Evolutionary conservation across 2,113 vertebrate genomes (phyloP), one percentile per base, ranked within the genome.

Genomic region (Pandion haliaetus): DNA sequence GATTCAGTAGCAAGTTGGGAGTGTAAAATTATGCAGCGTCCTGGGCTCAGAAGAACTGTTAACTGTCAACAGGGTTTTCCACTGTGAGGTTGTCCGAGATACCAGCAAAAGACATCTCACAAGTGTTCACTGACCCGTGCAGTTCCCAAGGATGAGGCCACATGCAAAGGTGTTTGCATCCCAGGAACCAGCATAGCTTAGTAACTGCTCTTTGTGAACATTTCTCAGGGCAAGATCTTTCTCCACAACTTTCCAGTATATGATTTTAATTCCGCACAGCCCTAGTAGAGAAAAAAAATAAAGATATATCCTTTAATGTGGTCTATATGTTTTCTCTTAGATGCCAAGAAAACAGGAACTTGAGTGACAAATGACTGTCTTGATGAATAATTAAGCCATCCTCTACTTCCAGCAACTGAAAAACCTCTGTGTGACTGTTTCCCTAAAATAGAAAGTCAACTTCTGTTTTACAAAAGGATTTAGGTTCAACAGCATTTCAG

Each of bases 281-380:
- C 17, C 12, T 50, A 77, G 45, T 18, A 26, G n/a, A 44, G 28
- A 63, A 83, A 47, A 15, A 80, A 72, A 52, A 20, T 6, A 36
- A 52, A 69, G 8, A 62, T 14, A 77, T 17, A 61, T 34, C 45
- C 17, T 91, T 84, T 84, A 81, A 57, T n/a, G 4, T 49, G 10
- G 36, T 66, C 29, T 66, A 13, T 15, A 28, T 36, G 8, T 54
- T 86, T 93, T 88, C 76, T 92, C 89, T 76, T 82, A 80, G 57
- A 95, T 77, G 32, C 47, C 88, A 95, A 72, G 42, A 83, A 93
- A n/a, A 93, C 32, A 42, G 38, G 74, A 80, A 97, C 65, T 94
- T 78, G 67, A 81, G 34, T 34, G 57, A 61, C 71, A 59, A 82
- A 73, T 17, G 1, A 47, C 62, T 90, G 50, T 77, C 52, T 80